These are phyloP conservation scores for Sarcophaga bullata DNA, from an alignment of 1,140 invertebrate genomes.

Conservation along the genomic window DNA sequence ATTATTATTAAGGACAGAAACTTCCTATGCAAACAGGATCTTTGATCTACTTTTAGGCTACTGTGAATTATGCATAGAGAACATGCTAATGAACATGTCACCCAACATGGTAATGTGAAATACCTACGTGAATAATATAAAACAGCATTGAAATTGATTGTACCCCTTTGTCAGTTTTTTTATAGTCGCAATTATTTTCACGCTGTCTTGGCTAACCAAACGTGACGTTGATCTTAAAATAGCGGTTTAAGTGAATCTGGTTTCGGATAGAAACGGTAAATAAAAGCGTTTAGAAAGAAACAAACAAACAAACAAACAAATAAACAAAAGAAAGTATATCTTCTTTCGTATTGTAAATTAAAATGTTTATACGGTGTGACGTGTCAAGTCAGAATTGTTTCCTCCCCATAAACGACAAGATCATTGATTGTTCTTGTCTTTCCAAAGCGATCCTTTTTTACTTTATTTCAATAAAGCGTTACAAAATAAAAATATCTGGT, in stretches of 20 bases:
- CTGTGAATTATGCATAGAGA: background rate
- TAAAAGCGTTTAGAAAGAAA: background rate
- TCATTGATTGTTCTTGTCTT: background rate
- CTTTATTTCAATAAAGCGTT: too few species aligned
- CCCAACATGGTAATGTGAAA: constrained; percentile 5
- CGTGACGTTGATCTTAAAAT: constrained; percentile 29
- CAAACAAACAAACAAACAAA: background rate
- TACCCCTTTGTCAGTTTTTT: background rate
- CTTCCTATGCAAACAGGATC: too few species aligned
- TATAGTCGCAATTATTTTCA: constrained; percentile 27
- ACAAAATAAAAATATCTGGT: too few species aligned
- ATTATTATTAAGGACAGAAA: background rate
- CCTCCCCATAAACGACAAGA: background rate
- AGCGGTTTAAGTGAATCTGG: constrained; percentile 28
- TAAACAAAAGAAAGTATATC: background rate
- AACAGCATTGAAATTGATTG: background rate
- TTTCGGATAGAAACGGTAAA: background rate
- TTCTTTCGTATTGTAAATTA: background rate
- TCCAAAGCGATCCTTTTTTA: background rate
- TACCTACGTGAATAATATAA: background rate
- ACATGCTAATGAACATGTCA: constrained; percentile 45
- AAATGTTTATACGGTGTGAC: background rate
- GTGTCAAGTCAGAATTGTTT: constrained; percentile 19
- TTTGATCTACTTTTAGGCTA: too few species aligned
- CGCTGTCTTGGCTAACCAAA: constrained; percentile 31